Evolutionary conservation across 2,113 vertebrate species (phyloP), one percentile per base, ranked within the genome.

Genomic region (Cyphotilapia sp.): DNA sequence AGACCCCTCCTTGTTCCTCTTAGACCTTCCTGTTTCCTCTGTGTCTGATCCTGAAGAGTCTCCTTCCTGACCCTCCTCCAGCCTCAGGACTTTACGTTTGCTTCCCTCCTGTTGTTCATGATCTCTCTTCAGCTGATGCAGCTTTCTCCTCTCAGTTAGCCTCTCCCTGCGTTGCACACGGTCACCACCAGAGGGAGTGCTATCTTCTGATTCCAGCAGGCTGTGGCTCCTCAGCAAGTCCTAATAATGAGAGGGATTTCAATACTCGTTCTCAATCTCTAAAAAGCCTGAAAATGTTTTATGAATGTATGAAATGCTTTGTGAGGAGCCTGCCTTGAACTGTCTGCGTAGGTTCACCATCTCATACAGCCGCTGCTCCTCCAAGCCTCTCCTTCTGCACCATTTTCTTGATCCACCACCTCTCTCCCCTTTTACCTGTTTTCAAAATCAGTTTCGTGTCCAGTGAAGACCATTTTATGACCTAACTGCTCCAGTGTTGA

Each of bases 291-390:
- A 74, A 45, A 33, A n/a, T 80, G 31, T 33, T 33, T 9, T 76
- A 4, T 51, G 8, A 13, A 38, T 49, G 11, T 27, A 27, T 54
- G 17, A 47, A 22, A 22, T 17, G 3, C 12, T 78, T 24, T 22
- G 7, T 71, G 22, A 57, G 40, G 11, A 24, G 13, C 81, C 63
- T 83, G 97, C 98, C 96, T 97, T 98, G 88, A 99, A 99, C 92
- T 99, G 98, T 22, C 97, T 96, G 54, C 98, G 96, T 6, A 99
- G 95, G 94, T 99, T 98, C 92, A 97, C 96, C 81, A 98, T 98
- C 89, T 99, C 98, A 0, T 99, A 99, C 0, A 99, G 95, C 4
- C 98, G 96, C n/a, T 99, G 98, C 76, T 99, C 98, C 93, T 98
- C 98, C 71, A 99, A 56, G 1, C 98, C 98, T 3, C 97, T 96